Evolutionary conservation across 2,797 vertebrate species (phyloP).

Genomic region (Vireo griseus): DNA sequence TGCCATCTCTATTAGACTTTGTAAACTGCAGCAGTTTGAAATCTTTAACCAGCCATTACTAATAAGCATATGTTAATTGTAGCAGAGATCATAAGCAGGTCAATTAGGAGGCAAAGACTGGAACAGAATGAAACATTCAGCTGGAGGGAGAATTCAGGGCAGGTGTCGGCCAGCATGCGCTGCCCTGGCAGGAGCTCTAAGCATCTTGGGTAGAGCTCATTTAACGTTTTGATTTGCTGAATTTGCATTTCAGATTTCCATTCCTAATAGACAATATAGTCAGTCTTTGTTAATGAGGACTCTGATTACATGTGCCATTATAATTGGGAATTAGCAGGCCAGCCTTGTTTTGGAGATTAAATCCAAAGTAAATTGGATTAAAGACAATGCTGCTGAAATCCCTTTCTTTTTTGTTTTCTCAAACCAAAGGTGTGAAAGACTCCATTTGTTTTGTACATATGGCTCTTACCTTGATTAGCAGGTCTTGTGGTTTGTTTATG

Average conservation of each 20-base stretch:
- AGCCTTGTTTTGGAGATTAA: conserved; percentile 81
- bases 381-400: conserved; percentile 71
- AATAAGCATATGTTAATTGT: conserved; percentile 99
- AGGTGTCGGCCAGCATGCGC: conserved; percentile 78
- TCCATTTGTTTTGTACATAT: conserved; percentile 72
- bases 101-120: conserved; percentile 88
- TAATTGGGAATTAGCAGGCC: conserved; percentile 82
- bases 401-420: conserved; percentile 63
- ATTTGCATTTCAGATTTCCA: conserved; percentile 85
- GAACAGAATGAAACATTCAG: conserved; percentile 85
- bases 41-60: conserved; percentile 93
- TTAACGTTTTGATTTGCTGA: conserved; percentile 83
- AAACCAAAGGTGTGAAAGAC: conserved; percentile 69
- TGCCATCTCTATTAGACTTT: conserved; percentile 82
- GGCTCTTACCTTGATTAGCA: conserved; percentile 62
- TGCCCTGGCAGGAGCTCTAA: conserved; percentile 77
- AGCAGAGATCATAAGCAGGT: conserved; percentile 95
- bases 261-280: conserved; percentile 82
- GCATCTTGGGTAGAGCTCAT: conserved; percentile 80
- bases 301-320: conserved; percentile 82
- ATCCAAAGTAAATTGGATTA: conserved; percentile 82
- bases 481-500: conserved; percentile 48
- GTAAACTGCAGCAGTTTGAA: conserved; percentile 80
- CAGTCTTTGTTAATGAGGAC: conserved; percentile 84
- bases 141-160: conserved; percentile 87